phyloP scores from a whole-genome alignment of 2,113 vertebrate species.

The Caranx ignobilis region DNA sequence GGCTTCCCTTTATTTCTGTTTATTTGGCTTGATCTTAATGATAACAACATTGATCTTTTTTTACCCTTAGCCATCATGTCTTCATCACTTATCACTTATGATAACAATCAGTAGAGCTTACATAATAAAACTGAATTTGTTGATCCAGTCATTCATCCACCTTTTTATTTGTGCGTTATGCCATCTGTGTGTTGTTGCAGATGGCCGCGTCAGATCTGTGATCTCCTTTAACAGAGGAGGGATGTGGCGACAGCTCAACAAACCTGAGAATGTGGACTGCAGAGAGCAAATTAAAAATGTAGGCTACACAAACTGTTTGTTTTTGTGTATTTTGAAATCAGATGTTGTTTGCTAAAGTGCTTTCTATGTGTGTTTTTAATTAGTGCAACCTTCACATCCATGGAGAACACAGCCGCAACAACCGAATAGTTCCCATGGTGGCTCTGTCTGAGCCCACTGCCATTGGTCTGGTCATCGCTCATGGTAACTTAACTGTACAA shows the following conservation, averaged over 20 bases:
- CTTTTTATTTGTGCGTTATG: background rate
- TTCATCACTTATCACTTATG: background rate
- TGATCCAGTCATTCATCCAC: background rate
- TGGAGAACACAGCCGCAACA: slow-evolving; percentile 84
- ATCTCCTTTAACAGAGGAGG: slow-evolving; percentile 87
- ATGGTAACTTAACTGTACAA: slow-evolving; percentile 74
- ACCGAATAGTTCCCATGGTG: slow-evolving; percentile 80
- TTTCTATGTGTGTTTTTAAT: slow-evolving; percentile 9
- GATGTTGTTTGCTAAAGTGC: background rate
- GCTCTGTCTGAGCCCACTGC: slow-evolving; percentile 82
- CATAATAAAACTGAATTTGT: no score
- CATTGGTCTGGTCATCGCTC: slow-evolving; percentile 84
- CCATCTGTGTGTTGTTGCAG: slow-evolving; percentile 66
- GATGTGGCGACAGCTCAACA: slow-evolving; percentile 79
- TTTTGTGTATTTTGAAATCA: background rate
- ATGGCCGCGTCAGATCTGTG: slow-evolving; percentile 82
- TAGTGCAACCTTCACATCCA: slow-evolving; percentile 88
- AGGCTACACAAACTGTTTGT: background rate
- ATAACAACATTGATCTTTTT: background rate
- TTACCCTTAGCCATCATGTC: background rate
- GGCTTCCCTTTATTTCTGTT: no score
- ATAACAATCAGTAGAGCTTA: no score
- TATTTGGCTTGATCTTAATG: no score
- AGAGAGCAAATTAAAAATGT: slow-evolving; percentile 68
- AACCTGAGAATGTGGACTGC: slow-evolving; percentile 84